Conservation (phyloP, 2,113 vertebrate genomes). For the Tyto alba region DNA sequence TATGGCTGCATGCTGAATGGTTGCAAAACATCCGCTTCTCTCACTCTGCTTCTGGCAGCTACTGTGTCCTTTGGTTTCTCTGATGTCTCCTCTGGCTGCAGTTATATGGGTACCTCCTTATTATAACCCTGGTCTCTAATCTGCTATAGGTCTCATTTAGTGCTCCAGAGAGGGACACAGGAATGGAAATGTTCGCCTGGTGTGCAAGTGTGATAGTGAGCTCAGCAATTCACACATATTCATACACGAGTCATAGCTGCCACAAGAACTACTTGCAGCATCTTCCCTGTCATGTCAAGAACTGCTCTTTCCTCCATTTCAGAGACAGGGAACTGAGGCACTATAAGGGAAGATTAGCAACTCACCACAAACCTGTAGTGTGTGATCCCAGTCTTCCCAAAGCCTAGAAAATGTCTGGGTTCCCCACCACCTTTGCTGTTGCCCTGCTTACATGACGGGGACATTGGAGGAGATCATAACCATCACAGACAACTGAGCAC, state of each 20-base stretch:
- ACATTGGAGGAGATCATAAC: neutral
- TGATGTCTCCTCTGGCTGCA: neutral
- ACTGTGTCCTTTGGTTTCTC: neutral
- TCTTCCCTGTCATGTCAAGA: neutral
- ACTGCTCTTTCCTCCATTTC: neutral
- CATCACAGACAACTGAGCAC: rapidly evolving
- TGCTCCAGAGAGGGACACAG: neutral
- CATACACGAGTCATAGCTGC: neutral
- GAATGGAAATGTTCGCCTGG: neutral
- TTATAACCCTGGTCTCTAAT: neutral
- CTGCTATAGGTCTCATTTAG: neutral
- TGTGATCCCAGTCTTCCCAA: neutral
- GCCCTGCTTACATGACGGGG: neutral
- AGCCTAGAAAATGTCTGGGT: neutral
- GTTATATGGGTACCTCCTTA: neutral
- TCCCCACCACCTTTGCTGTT: neutral
- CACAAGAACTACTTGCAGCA: neutral
- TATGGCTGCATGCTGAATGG: neutral
- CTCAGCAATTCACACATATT: rapidly evolving
- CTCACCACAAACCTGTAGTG: rapidly evolving
- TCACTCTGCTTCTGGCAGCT: neutral
- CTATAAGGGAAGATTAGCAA: neutral
- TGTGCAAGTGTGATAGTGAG: neutral
- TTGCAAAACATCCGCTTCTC: neutral
- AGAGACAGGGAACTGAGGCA: neutral